Evolutionary conservation across 2,113 vertebrate species (phyloP).

Genomic region (Paramormyrops kingsleyae): DNA sequence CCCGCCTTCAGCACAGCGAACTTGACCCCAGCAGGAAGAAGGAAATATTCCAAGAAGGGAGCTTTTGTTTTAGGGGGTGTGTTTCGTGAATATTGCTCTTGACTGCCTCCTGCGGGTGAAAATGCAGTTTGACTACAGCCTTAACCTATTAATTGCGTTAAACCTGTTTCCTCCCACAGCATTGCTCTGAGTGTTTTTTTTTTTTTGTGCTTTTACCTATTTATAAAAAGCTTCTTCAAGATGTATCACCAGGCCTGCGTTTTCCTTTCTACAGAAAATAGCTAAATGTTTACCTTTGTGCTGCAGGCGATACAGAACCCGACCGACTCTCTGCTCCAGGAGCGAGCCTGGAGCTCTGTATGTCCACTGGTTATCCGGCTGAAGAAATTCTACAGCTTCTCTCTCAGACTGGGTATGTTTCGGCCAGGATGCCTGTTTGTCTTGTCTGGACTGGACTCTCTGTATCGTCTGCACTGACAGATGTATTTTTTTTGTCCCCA

Average conservation of each 20-base stretch:
- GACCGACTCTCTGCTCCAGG: constrained; percentile 81
- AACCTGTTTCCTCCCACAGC: neutral
- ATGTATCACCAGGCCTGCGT: neutral
- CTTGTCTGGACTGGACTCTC: too few species aligned
- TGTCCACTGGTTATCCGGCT: constrained; percentile 91
- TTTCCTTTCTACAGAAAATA: neutral
- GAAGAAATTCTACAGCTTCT: constrained; percentile 94
- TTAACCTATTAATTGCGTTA: neutral
- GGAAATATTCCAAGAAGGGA: neutral
- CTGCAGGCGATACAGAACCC: constrained; percentile 94
- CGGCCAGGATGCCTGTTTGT: neutral
- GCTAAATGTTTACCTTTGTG: neutral
- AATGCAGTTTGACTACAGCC: neutral
- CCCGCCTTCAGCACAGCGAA: neutral
- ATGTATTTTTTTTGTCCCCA: neutral
- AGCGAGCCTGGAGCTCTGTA: constrained; percentile 91
- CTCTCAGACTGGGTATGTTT: constrained; percentile 78
- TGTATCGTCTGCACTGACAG: neutral
- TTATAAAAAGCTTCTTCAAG: neutral
- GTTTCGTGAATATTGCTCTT: neutral
- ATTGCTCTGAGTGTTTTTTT: too few species aligned
- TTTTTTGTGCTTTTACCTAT: neutral
- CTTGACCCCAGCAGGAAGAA: neutral
- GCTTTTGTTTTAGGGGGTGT: constrained; percentile 2
- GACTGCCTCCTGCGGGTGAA: neutral